Evolutionary conservation across 2,797 vertebrate species (phyloP), one percentile per base, ranked within the genome.

Genomic region (Balearica regulorum): DNA sequence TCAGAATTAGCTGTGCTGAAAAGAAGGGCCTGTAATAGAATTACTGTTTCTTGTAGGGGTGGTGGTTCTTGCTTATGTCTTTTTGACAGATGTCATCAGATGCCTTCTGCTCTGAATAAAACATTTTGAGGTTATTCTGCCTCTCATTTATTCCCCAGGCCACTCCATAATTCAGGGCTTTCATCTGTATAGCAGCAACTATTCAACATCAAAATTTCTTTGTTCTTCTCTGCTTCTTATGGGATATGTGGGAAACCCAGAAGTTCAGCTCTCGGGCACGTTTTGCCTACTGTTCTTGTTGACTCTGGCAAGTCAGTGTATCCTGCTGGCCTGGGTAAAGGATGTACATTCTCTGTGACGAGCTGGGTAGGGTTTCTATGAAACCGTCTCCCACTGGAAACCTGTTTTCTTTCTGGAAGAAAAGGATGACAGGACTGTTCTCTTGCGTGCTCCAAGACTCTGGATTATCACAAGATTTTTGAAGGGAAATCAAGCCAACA

Each of bases 281-380:
- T 49, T 82, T 92, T 95, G 64, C 89, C 76, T 89, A n/a, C 65
- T 79, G 43, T 89, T 89, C 26, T 18, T 85, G 55, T 89, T 95
- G 66, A 69, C 71, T 85, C 73, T 94, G 90, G 81, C 69, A 65
- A 54, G 33, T 61, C 46, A 46, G 15, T 71, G 11, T 48, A 13
- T 84, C 64, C 76, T 93, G 64, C 65, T 89, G 69, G 46, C 55
- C 35, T 94, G 49, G 31, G 25, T 41, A 64, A 60, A 68, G 62
- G 77, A 80, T 11, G 2, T 46, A 41, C 49, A 53, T 89, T 89
- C 1, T 19, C 58, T 21, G 20, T 58, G 37, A 31, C 0, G 0
- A 37, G 41, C n/a, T 73, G 60, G 83, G 26, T 76, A 71, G 46
- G 16, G 22, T 54, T 89, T 94, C 24, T 76, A 33, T 84, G 75